These are phyloP conservation scores for Pterocles orientalis DNA, from an alignment of 2,113 vertebrate genomes.

Conservation along the genomic window DNA sequence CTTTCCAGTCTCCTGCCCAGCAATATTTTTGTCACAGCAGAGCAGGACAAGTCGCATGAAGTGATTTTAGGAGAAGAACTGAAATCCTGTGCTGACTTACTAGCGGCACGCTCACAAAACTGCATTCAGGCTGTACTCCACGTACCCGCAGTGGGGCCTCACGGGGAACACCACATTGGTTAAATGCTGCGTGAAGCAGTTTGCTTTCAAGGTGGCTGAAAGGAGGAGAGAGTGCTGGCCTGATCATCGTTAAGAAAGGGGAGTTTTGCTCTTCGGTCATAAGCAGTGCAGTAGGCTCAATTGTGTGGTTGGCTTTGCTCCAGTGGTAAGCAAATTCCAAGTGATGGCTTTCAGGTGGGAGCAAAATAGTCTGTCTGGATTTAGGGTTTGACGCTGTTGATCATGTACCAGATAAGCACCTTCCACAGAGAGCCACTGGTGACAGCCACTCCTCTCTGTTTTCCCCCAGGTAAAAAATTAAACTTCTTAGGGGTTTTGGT, in stretches of 20 bases:
- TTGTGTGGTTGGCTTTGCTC: neutral
- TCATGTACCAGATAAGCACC: neutral
- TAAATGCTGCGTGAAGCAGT: neutral
- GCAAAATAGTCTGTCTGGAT: neutral
- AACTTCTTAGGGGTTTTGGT: neutral
- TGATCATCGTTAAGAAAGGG: fast-evolving
- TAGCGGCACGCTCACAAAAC: neutral
- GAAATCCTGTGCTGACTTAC: neutral
- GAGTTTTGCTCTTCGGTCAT: neutral
- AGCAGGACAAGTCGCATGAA: neutral
- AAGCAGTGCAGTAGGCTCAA: neutral
- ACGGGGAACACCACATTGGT: fast-evolving
- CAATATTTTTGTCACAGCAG: neutral
- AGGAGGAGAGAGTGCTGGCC: neutral
- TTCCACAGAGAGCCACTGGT: neutral
- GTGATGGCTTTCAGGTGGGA: neutral
- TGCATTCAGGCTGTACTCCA: neutral
- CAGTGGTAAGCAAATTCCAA: neutral
- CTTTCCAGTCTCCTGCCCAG: neutral
- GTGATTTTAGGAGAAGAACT: neutral
- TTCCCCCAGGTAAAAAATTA: neutral
- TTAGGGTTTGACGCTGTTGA: neutral
- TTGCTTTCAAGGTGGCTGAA: neutral
- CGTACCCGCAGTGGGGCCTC: fast-evolving
- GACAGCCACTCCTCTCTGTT: neutral